Percentiles rank a stretch among this genome's conserved stretches.
phyloP scores from a whole-genome alignment of 2,888 invertebrate species.

The Stictocephala bisonia region DNA sequence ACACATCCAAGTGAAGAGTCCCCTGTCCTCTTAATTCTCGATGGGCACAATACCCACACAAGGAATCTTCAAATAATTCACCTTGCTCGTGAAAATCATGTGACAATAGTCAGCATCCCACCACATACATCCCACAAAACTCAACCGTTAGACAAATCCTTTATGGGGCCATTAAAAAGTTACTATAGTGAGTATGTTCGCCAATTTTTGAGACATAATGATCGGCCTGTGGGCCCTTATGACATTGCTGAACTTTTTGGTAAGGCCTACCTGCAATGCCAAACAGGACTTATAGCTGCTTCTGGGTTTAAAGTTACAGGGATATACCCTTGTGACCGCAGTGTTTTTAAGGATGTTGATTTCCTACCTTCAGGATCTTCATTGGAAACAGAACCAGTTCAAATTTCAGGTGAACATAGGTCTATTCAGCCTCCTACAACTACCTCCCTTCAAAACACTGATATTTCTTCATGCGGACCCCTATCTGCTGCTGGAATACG shows the following conservation, averaged over 20 bases:
- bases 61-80: conserved; percentile 51
- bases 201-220: conserved; percentile 58
- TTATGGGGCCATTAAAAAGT: conserved; percentile 46
- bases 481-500: too few species aligned
- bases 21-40: conserved; percentile 54
- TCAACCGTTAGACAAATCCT: conserved; percentile 47
- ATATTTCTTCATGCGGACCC: too few species aligned
- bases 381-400: too few species aligned
- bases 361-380: too few species aligned
- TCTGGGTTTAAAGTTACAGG: conserved; percentile 57
- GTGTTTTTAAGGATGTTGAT: too few species aligned
- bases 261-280: conserved; percentile 57
- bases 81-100: conserved; percentile 40
- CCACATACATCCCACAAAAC: conserved; percentile 47
- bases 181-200: conserved; percentile 58
- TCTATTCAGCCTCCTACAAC: too few species aligned
- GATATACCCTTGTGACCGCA: conserved; percentile 58
- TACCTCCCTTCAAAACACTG: too few species aligned
- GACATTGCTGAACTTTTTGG: conserved; percentile 57
- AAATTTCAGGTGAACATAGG: too few species aligned
- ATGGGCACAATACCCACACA: conserved; percentile 51
- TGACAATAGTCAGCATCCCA: conserved; percentile 46
- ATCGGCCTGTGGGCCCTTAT: conserved; percentile 52
- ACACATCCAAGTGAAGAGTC: conserved; percentile 56
- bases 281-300: conserved; percentile 53